phyloP scores from a whole-genome alignment of 2,113 vertebrate species.

The Charina bottae region DNA sequence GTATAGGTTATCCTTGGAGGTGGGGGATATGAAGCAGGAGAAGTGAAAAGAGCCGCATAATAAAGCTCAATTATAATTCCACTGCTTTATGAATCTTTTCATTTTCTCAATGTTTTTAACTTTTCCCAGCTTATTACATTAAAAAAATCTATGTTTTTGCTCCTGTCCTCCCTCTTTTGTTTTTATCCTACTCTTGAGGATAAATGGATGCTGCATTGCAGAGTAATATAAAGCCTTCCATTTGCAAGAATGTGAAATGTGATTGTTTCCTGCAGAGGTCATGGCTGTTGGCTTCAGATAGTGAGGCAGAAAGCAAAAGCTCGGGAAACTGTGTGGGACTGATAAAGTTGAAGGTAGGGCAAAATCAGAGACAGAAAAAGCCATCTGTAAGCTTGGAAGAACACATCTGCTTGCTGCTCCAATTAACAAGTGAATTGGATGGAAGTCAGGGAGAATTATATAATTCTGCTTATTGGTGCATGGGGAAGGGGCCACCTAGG shows the following conservation, averaged over 20 bases:
- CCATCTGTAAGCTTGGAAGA: neutral
- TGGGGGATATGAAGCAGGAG: conserved; percentile 39
- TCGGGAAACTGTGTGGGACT: neutral
- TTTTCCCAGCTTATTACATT: neutral
- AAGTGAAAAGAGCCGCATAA: conserved; percentile 63
- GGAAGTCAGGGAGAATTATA: neutral
- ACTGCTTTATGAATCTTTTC: neutral
- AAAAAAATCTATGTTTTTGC: neutral
- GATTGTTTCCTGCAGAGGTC: neutral
- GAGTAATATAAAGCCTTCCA: neutral
- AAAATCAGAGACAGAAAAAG: neutral
- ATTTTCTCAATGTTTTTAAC: neutral
- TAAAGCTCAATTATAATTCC: neutral
- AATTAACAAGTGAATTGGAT: neutral
- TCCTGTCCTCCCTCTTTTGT: neutral
- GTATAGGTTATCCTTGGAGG: conserved; percentile 62
- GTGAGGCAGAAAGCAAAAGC: neutral
- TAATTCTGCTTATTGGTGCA: neutral
- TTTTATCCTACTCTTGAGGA: neutral
- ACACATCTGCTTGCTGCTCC: neutral
- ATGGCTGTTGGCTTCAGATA: neutral
- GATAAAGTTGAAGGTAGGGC: neutral
- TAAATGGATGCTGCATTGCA: neutral
- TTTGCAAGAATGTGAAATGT: neutral
- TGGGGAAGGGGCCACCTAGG: neutral